Base-by-base conservation (phyloP, 1,140 invertebrate genomes). In the Stegodyphus mimosarum region DNA sequence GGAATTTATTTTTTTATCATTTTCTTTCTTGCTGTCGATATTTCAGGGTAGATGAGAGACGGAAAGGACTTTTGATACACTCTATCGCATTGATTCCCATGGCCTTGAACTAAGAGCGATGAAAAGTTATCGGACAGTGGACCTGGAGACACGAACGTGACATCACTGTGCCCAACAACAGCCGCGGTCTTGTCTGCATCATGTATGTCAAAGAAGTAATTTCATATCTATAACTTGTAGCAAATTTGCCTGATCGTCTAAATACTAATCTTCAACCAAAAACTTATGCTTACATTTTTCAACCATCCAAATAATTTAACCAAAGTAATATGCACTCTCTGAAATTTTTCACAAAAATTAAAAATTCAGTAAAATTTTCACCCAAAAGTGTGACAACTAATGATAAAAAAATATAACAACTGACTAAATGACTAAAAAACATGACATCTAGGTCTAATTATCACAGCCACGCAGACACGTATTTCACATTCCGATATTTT, bases 1-100 rank as follows among this genome's bases (percentile, higher is more conserved):
- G 13, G 51, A n/a, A 15, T 67, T 18, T 67, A 7, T 67, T 67
- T 67, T 73, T 60, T 64, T 73, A 52, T 6, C 50, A 71, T 69
- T 15, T 60, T 69, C 74, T 49, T 33, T 33, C 33, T 33, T 33
- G 33, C 33, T 33, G 33, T 33, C 33, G 33, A 33, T 33, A 33
- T 53, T 55, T 50, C 17, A 71, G 17, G 60, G 78, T 51, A 49
- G 52, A 69, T 69, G 76, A 78, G 48, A 78, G 76, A 78, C 51
- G 60, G 50, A 55, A 48, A 80, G 77, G 77, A 70, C 67, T 71
- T 80, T 71, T 71, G 79, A 81, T 81, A 81, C 70, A 81, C 70
- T 81, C 79, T 81, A 81, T 81, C 79, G 69, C 79, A 73, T 73
- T 81, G 33, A 73, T 81, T 81, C 79, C 79, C 79, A 81, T 81